Conservation (phyloP, 2,797 vertebrate genomes). For the Eremophila alpestris region DNA sequence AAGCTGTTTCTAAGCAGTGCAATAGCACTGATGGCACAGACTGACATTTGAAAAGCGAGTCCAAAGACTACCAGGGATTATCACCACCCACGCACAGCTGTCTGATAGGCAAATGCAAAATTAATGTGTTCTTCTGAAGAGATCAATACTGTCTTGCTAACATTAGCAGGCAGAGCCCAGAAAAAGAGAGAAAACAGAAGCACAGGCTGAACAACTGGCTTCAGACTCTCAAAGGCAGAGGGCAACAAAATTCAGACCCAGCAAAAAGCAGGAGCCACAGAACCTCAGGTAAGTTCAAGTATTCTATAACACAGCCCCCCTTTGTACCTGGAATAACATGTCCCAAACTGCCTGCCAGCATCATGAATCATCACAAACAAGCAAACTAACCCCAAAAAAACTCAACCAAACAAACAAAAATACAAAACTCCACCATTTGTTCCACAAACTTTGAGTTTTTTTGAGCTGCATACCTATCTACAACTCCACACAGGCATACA, state of each 20-base stretch:
- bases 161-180: not conserved
- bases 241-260: not conserved
- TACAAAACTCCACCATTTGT: not conserved
- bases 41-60: slow-evolving; percentile 1
- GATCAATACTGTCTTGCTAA: not conserved
- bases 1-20: not conserved
- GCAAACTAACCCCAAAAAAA: too few relatives aligned
- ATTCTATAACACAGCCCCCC: not conserved
- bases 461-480: not conserved
- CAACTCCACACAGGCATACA: not conserved
- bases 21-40: not conserved
- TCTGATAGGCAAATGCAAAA: slow-evolving; percentile 26
- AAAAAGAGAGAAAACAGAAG: not conserved
- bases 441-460: not conserved
- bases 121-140: not conserved
- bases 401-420: not conserved
- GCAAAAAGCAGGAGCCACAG: not conserved
- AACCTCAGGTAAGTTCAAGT: not conserved
- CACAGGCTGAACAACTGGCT: not conserved
- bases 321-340: not conserved
- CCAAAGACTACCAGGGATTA: slow-evolving; percentile 18
- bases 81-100: not conserved
- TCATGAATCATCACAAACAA: not conserved
- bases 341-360: not conserved
- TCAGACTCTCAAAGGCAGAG: not conserved